phyloP scores from a whole-genome alignment of 2,888 invertebrate species.

The Acleris holmiana region DNA sequence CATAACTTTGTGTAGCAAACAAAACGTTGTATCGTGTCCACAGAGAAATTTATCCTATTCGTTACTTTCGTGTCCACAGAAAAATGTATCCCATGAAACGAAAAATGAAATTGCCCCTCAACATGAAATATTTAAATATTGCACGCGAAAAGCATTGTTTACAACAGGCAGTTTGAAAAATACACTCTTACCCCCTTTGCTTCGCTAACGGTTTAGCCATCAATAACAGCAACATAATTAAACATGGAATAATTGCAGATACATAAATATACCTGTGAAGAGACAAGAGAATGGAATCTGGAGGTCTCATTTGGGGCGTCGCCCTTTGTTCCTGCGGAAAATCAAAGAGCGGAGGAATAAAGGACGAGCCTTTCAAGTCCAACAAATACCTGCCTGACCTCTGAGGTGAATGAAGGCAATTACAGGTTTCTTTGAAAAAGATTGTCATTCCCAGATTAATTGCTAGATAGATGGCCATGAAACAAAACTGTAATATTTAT shows the following conservation, averaged over 20 bases:
- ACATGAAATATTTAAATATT: too few species aligned
- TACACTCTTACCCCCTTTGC: not conserved
- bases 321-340: conserved; percentile 69
- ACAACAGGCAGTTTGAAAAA: not conserved
- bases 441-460: conserved; percentile 53
- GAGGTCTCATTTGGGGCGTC: conserved; percentile 57
- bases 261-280: conserved; percentile 34
- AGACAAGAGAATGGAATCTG: conserved; percentile 56
- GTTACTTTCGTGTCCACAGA: too few species aligned
- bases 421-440: conserved; percentile 64
- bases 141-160: too few species aligned
- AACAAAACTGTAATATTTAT: conserved; percentile 20
- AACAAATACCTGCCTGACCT: conserved; percentile 63
- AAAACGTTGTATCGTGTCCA: too few species aligned
- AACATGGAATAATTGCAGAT: conserved; percentile 28
- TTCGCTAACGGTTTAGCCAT: not conserved
- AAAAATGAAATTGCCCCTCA: too few species aligned
- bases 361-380: conserved; percentile 62
- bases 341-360: conserved; percentile 62
- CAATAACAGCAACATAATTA: conserved; percentile 9
- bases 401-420: conserved; percentile 58
- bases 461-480: conserved; percentile 19
- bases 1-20: too few species aligned
- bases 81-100: too few species aligned
- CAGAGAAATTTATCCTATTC: too few species aligned